phyloP scores from a whole-genome alignment of 2,797 vertebrate species.

The Myotis planiceps region DNA sequence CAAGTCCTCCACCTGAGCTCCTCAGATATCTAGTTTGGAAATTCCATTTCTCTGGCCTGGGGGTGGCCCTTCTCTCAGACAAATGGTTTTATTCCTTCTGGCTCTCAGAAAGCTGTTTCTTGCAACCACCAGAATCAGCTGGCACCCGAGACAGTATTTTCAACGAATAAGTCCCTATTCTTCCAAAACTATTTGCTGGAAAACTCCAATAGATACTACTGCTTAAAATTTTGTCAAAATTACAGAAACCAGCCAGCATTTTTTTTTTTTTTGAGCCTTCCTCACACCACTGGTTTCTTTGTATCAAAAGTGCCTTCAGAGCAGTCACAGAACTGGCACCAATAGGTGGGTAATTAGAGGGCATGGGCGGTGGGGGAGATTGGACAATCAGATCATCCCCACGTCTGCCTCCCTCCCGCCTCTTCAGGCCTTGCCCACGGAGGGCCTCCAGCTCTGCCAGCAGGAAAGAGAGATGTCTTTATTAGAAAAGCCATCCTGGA shows the following conservation, averaged over 20 bases:
- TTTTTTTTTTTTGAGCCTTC: not conserved
- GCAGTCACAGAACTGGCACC: accelerated
- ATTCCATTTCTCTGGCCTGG: not conserved
- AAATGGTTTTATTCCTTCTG: not conserved
- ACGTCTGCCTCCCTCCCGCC: accelerated
- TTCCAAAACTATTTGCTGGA: not conserved
- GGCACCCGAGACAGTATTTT: not conserved
- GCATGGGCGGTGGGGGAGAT: not conserved
- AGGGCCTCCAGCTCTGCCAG: not conserved
- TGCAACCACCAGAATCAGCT: not conserved
- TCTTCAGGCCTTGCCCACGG: not conserved
- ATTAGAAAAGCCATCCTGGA: constrained; percentile 27
- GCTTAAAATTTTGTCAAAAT: not conserved
- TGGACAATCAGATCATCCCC: no score
- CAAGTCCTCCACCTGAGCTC: not conserved
- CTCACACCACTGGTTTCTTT: not conserved
- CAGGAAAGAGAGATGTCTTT: not conserved
- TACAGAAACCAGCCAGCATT: not conserved
- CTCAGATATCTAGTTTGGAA: not conserved
- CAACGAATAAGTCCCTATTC: not conserved
- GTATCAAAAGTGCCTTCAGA: not conserved
- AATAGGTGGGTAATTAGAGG: not conserved
- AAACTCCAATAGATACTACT: not conserved
- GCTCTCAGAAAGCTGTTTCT: not conserved
- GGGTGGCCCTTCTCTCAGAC: not conserved